Percentiles rank a stretch among this genome's conserved stretches.
Conservation (phyloP, 2,888 invertebrate species). For the Uropetala carovei region DNA sequence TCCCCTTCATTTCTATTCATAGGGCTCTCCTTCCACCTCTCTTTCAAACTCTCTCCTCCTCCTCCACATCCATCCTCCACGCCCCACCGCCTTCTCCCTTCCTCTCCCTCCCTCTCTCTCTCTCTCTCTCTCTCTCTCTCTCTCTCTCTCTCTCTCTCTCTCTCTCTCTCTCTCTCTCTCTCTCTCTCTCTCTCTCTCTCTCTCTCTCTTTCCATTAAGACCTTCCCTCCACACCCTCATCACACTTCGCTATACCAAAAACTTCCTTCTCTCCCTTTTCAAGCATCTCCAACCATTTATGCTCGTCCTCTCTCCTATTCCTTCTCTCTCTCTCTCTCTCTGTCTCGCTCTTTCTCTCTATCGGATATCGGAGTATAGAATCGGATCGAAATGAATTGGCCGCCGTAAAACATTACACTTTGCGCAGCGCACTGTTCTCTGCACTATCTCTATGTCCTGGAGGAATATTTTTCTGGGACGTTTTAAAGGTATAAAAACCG, state of each 20-base stretch:
- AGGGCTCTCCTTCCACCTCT: background rate
- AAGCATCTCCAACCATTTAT: background rate
- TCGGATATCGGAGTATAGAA: conserved; percentile 25
- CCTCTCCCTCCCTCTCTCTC: no score
- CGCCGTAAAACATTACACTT: conserved; percentile 33
- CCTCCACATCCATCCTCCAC: conserved; percentile 21
- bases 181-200: background rate
- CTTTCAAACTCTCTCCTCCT: background rate
- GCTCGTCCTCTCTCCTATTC: background rate
- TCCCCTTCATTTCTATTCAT: background rate
- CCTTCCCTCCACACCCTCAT: background rate
- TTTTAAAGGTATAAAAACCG: no score
- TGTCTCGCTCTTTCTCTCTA: background rate
- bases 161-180: background rate
- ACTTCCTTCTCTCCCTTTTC: background rate
- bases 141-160: background rate
- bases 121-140: background rate
- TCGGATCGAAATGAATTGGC: conserved; percentile 33
- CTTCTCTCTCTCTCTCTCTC: background rate
- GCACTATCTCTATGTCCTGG: no score
- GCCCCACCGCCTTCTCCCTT: background rate
- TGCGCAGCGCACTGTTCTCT: background rate
- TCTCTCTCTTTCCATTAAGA: background rate
- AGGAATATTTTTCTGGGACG: no score
- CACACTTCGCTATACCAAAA: background rate